phyloP scores from a whole-genome alignment of 2,113 vertebrate species.

The Amphilophus citrinellus region DNA sequence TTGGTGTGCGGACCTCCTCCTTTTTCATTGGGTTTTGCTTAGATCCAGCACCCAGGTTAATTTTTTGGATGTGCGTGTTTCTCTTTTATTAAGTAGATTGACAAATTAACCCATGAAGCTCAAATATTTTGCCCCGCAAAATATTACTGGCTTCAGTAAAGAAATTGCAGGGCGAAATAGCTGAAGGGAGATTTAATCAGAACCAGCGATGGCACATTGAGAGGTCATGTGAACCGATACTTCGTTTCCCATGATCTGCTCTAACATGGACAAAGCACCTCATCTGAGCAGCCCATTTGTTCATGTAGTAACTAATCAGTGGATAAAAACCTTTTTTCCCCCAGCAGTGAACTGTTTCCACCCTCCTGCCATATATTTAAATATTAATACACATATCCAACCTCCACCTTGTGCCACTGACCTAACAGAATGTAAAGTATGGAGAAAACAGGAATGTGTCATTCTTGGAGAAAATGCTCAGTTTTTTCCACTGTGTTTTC shows the following conservation, averaged over 20 bases:
- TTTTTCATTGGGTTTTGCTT: too few species aligned
- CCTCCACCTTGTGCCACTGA: background rate
- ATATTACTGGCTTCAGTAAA: background rate
- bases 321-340: constrained; percentile 9
- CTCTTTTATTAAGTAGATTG: background rate
- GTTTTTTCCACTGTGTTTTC: background rate
- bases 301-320: constrained; percentile 47
- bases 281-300: constrained; percentile 32
- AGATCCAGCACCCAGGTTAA: too few species aligned
- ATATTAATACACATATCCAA: constrained; percentile 38
- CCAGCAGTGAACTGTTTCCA: constrained; percentile 19
- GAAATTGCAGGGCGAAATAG: constrained; percentile 23
- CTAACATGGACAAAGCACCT: constrained; percentile 59
- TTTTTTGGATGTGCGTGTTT: too few species aligned
- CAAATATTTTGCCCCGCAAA: background rate
- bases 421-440: background rate
- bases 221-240: constrained; percentile 57
- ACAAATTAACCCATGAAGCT: constrained; percentile 4
- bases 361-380: constrained; percentile 21
- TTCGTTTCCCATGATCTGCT: constrained; percentile 24
- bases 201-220: constrained; percentile 17
- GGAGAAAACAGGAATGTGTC: constrained; percentile 8
- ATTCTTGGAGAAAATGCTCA: background rate
- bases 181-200: constrained; percentile 49
- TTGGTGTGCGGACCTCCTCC: too few species aligned